phyloP scores from a whole-genome alignment of 2,888 invertebrate species.

The Tetragnatha montana region DNA sequence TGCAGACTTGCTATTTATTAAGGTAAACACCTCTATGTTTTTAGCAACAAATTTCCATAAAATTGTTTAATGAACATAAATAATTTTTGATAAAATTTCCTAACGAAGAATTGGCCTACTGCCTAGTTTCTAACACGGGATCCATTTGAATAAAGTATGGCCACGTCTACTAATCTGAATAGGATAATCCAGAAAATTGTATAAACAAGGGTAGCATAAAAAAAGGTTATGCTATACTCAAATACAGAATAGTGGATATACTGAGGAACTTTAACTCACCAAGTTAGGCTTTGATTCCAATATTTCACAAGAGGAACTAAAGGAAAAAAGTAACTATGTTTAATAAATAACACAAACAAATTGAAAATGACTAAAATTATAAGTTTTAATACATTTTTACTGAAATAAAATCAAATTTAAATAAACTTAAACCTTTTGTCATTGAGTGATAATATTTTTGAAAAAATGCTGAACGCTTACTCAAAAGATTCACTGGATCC shows the following conservation, averaged over 20 bases:
- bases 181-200: no score
- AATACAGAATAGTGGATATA: background rate
- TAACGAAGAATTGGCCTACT: no score
- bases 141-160: no score
- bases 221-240: no score
- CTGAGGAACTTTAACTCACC: slow-evolving; percentile 13
- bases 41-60: no score
- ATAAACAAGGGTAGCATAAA: no score
- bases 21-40: no score
- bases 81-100: no score
- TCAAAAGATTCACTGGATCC: slow-evolving; percentile 57
- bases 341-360: background rate
- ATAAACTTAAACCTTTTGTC: background rate
- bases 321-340: background rate
- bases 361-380: background rate
- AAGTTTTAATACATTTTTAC: background rate
- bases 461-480: slow-evolving; percentile 21
- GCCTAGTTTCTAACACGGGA: no score
- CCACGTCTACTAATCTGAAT: no score
- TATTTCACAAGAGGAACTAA: slow-evolving; percentile 48
- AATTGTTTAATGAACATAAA: no score
- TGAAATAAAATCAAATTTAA: background rate
- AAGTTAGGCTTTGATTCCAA: slow-evolving; percentile 39
- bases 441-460: background rate
- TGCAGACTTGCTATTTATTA: no score